Conservation (phyloP, 2,888 invertebrate genomes). For the Stenodera caucasica region DNA sequence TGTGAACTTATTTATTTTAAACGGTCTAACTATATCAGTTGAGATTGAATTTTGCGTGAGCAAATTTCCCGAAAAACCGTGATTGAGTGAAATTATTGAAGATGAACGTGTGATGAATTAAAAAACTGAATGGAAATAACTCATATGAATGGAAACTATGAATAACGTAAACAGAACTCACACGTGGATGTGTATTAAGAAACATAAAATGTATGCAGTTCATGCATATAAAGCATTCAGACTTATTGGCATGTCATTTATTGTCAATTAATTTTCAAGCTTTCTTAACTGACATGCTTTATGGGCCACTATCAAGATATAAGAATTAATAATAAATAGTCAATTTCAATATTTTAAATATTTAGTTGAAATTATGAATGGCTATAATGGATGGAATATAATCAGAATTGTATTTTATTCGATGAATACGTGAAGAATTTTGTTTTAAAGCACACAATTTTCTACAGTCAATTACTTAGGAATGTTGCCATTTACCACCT, state of each 20-base stretch:
- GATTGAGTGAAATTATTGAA: no score
- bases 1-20: constrained; percentile 24
- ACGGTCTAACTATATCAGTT: not conserved
- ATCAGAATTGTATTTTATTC: not conserved
- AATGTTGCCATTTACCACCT: constrained; percentile 5
- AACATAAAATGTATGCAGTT: not conserved
- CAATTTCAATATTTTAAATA: no score
- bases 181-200: not conserved
- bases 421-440: not conserved
- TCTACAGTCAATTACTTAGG: not conserved
- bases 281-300: not conserved
- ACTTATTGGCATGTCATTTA: constrained; percentile 4
- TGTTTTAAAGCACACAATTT: not conserved
- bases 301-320: not conserved
- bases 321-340: not conserved
- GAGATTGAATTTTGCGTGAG: not conserved
- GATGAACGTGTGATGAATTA: no score
- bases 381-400: no score
- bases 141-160: not conserved
- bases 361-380: no score
- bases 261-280: constrained; percentile 6
- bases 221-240: constrained; percentile 2
- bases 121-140: not conserved
- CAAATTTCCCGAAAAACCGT: no score
- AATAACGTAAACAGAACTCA: constrained; percentile 7